Percentiles rank a stretch among this genome's conserved stretches.
These are phyloP conservation scores for Trichonephila clavipes DNA, from an alignment of 1,140 invertebrate species.

Conservation along the genomic window DNA sequence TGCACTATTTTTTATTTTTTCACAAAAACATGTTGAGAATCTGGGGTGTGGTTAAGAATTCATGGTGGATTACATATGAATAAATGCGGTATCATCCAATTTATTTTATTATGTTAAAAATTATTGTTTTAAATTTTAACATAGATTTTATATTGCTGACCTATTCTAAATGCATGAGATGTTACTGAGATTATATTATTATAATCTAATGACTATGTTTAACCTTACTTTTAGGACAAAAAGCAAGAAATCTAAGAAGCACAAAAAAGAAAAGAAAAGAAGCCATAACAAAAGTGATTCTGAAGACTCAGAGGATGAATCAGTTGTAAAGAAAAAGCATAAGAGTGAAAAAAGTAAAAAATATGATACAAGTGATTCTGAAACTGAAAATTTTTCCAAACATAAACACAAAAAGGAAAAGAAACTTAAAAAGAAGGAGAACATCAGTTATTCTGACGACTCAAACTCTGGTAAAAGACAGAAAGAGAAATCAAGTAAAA, in stretches of 20 bases:
- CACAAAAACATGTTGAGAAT: too few species aligned
- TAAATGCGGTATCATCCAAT: too few species aligned
- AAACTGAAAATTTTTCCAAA: not conserved
- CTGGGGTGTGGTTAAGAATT: too few species aligned
- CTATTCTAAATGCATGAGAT: not conserved
- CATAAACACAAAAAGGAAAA: not conserved
- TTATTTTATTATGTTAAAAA: too few species aligned
- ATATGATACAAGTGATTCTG: not conserved
- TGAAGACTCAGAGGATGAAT: not conserved
- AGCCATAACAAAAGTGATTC: not conserved
- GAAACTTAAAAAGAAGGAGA: not conserved
- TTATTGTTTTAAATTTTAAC: not conserved
- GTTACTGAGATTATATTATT: too few species aligned
- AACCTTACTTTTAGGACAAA: not conserved
- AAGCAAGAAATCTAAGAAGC: conserved; percentile 45
- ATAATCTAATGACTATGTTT: too few species aligned
- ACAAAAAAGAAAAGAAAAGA: conserved; percentile 37
- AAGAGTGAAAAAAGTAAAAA: not conserved
- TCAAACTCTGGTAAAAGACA: not conserved
- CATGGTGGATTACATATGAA: too few species aligned
- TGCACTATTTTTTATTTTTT: too few species aligned
- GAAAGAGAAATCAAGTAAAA: not conserved
- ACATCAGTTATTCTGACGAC: too few species aligned
- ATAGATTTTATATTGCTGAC: not conserved
- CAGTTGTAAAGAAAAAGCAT: not conserved